These are phyloP conservation scores for Acanthopagrus latus DNA, from an alignment of 2,797 vertebrate genomes.

Conservation along the genomic window DNA sequence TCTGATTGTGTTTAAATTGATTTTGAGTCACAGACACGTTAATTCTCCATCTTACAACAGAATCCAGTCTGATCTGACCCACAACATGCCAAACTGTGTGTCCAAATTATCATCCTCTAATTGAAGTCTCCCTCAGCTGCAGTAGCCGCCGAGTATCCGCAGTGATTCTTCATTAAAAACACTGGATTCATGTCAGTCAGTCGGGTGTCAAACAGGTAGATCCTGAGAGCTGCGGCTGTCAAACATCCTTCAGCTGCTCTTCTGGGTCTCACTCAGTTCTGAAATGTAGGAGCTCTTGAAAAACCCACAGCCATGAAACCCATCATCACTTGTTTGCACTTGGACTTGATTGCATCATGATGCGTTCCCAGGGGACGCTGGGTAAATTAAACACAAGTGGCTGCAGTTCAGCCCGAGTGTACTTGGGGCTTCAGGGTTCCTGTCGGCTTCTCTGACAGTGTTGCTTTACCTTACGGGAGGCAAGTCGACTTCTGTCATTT, in stretches of 20 bases:
- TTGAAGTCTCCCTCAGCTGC: background rate
- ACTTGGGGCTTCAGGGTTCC: background rate
- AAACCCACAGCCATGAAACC: slow-evolving; percentile 6
- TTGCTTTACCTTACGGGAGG: background rate
- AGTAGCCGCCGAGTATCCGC: background rate
- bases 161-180: background rate
- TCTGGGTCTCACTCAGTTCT: slow-evolving; percentile 13
- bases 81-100: background rate
- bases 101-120: background rate
- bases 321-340: slow-evolving; percentile 18
- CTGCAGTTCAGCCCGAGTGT: slow-evolving; percentile 14
- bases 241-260: slow-evolving; percentile 14
- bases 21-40: too few species aligned
- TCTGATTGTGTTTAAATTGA: too few species aligned
- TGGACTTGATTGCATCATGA: slow-evolving; percentile 35
- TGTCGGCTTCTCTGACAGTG: slow-evolving; percentile 9
- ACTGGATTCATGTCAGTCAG: background rate
- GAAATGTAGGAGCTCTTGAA: slow-evolving; percentile 16
- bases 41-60: too few species aligned
- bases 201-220: background rate
- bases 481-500: slow-evolving; percentile 29
- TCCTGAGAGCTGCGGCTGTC: slow-evolving; percentile 13
- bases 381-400: slow-evolving; percentile 43
- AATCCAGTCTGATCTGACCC: background rate
- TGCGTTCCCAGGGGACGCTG: slow-evolving; percentile 5